Conservation (phyloP, 2,888 invertebrate species). For the Julus scanicus region DNA sequence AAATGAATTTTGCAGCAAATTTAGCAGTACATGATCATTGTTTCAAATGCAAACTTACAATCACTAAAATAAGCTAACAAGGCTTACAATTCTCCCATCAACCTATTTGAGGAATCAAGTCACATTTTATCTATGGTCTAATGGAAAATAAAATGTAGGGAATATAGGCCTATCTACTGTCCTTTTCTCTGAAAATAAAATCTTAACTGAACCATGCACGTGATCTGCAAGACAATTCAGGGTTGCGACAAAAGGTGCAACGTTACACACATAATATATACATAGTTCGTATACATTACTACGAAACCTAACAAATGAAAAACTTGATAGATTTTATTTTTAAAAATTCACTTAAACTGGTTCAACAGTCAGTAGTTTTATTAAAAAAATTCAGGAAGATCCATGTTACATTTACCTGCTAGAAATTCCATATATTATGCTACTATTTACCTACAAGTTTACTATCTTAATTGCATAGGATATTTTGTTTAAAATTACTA, state of each 20-base stretch:
- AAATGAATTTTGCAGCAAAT: not conserved
- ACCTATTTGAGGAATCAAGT: not conserved
- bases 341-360: too few relatives aligned
- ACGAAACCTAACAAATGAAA: not conserved
- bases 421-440: too few relatives aligned
- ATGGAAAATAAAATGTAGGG: not conserved
- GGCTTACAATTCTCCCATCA: not conserved
- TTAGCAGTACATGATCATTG: not conserved
- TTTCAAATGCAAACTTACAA: too few relatives aligned
- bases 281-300: not conserved
- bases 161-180: not conserved
- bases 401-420: too few relatives aligned
- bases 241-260: not conserved
- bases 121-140: constrained; percentile 28
- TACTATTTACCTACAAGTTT: too few relatives aligned
- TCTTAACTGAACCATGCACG: constrained; percentile 16
- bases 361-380: too few relatives aligned
- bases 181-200: not conserved
- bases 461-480: too few relatives aligned
- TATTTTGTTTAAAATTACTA: not conserved
- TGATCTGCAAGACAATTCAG: not conserved
- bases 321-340: too few relatives aligned
- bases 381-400: too few relatives aligned
- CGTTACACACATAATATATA: not conserved
- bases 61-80: not conserved